Conservation (phyloP, 2,797 vertebrate species). For the Myiotriccus ornatus region DNA sequence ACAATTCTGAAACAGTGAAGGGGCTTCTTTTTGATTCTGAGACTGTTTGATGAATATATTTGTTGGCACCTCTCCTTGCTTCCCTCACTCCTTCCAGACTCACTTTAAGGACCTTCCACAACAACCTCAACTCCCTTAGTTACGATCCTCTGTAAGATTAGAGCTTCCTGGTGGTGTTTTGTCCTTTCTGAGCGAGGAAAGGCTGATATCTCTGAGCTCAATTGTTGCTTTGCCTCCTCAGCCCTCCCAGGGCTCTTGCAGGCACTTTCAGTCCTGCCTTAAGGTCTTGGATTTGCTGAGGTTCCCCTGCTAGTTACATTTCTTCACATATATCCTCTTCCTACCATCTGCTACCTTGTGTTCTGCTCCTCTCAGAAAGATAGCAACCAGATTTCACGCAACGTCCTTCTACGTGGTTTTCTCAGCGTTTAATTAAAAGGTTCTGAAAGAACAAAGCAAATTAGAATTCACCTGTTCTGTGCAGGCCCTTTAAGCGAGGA, state of each 20-base stretch:
- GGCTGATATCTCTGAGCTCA: neutral
- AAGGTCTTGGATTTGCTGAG: neutral
- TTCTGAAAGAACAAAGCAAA: constrained; percentile 24
- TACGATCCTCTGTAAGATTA: neutral
- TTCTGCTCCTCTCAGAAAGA: constrained; percentile 31
- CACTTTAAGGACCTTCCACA: neutral
- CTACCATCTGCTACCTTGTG: constrained; percentile 44
- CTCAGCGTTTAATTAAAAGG: neutral
- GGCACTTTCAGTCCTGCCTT: constrained; percentile 16
- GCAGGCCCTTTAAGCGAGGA: neutral
- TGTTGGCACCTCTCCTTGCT: neutral
- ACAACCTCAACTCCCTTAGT: neutral
- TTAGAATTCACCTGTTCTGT: neutral
- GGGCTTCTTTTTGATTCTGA: neutral
- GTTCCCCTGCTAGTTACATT: constrained; percentile 38
- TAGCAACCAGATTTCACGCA: neutral
- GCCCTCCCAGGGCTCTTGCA: constrained; percentile 33
- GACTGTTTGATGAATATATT: neutral
- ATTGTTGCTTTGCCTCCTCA: constrained; percentile 2
- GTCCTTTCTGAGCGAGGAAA: neutral
- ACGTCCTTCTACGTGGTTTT: neutral
- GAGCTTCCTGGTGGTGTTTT: neutral
- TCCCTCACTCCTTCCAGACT: neutral
- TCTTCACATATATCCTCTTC: constrained; percentile 24
- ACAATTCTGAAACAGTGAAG: neutral